Percentiles rank a stretch among this genome's conserved stretches.
These are phyloP conservation scores for Taenaris catops DNA, from an alignment of 2,888 invertebrate genomes.

Conservation along the genomic window DNA sequence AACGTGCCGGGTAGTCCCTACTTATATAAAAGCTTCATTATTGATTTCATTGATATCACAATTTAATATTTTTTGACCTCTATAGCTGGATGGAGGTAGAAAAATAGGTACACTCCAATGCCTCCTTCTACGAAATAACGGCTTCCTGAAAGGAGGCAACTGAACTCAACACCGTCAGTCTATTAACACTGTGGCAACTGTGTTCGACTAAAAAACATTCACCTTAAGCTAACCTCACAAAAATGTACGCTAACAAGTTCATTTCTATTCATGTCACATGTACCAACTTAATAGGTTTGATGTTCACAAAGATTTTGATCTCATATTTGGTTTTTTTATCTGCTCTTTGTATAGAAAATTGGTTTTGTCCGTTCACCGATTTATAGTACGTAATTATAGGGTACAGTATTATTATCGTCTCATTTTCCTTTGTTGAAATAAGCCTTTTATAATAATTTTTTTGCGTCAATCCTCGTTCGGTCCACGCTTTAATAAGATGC, in stretches of 20 bases:
- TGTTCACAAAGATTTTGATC: slow-evolving; percentile 30
- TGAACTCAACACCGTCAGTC: no score
- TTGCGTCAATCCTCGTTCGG: slow-evolving; percentile 31
- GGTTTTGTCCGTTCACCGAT: slow-evolving; percentile 40
- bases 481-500: slow-evolving; percentile 27
- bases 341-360: slow-evolving; percentile 35
- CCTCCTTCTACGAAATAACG: no score
- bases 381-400: slow-evolving; percentile 62
- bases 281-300: slow-evolving; percentile 28
- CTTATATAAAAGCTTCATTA: no score
- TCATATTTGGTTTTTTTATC: slow-evolving; percentile 30
- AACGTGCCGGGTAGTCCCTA: no score
- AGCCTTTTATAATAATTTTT: slow-evolving; percentile 16
- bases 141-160: no score
- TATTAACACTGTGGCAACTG: no score
- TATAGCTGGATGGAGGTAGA: no score
- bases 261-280: slow-evolving; percentile 34
- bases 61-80: no score
- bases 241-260: slow-evolving; percentile 24
- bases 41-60: no score
- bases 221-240: slow-evolving; percentile 17
- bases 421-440: slow-evolving; percentile 27
- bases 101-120: no score
- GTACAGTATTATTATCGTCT: slow-evolving; percentile 33
- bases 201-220: no score